Conservation (phyloP, 2,888 invertebrate species). For the Eupithecia subfuscata region DNA sequence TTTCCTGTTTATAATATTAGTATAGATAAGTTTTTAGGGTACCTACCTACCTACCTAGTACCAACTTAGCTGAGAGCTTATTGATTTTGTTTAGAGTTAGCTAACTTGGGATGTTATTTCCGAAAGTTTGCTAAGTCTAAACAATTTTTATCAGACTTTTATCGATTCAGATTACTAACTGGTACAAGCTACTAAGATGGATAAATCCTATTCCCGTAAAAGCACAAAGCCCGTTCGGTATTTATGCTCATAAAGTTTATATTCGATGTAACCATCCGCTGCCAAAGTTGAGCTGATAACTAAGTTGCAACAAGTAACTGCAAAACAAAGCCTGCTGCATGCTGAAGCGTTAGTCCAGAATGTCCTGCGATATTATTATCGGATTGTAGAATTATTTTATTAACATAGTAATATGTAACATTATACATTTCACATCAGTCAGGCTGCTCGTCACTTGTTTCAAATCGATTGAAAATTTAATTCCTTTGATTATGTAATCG, state of each 20-base stretch:
- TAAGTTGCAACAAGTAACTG: slow-evolving; percentile 67
- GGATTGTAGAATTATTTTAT: too few species aligned
- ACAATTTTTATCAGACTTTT: too few species aligned
- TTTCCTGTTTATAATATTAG: too few species aligned
- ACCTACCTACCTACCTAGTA: too few species aligned
- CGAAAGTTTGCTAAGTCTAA: too few species aligned
- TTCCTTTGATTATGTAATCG: too few species aligned
- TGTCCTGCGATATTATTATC: neutral
- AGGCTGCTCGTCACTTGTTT: neutral
- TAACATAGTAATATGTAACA: too few species aligned
- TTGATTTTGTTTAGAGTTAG: too few species aligned
- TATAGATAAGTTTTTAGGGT: too few species aligned
- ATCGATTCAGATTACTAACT: neutral
- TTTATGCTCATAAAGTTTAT: slow-evolving; percentile 44
- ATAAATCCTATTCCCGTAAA: neutral
- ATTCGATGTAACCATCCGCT: slow-evolving; percentile 46
- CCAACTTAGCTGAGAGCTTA: too few species aligned
- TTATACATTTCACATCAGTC: too few species aligned
- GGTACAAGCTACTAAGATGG: neutral
- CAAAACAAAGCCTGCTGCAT: slow-evolving; percentile 6
- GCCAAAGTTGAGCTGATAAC: slow-evolving; percentile 56
- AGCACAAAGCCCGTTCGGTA: neutral
- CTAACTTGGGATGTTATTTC: too few species aligned
- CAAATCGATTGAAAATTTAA: neutral
- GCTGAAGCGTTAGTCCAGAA: neutral